These are phyloP conservation scores for Ceratitis capitata DNA, from an alignment of 1,140 invertebrate genomes.

Conservation along the genomic window DNA sequence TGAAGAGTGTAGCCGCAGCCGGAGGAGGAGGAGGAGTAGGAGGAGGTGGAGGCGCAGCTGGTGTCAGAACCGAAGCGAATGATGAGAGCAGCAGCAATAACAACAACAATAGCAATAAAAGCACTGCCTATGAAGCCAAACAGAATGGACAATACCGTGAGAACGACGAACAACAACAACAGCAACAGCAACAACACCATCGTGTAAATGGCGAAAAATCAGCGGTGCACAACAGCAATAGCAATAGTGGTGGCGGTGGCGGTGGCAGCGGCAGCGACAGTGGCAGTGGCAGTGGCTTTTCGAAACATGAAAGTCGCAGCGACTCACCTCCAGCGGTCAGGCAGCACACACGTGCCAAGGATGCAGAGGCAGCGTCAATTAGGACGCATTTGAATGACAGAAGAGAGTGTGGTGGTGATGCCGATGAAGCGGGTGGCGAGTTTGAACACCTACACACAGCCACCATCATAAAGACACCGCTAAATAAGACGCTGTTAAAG, in stretches of 20 bases:
- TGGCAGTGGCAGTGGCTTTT: neutral
- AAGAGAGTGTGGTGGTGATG: neutral
- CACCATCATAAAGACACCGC: conserved; percentile 60
- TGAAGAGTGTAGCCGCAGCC: neutral
- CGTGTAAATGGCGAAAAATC: conserved; percentile 38
- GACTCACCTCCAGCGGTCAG: neutral
- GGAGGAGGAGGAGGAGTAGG: no score
- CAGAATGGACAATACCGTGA: conserved; percentile 45
- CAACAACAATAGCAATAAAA: conserved; percentile 39
- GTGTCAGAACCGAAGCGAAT: neutral
- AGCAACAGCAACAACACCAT: conserved; percentile 1
- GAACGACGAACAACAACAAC: neutral
- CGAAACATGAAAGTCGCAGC: neutral
- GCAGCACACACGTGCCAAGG: conserved; percentile 1
- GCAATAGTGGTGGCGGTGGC: conserved; percentile 38
- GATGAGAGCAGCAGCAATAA: conserved; percentile 10
- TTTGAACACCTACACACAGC: conserved; percentile 7
- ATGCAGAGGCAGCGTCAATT: conserved; percentile 39
- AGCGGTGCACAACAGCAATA: conserved; percentile 19
- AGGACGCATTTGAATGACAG: neutral
- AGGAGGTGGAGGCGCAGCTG: no score
- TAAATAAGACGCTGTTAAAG: conserved; percentile 60
- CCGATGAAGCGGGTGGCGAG: conserved; percentile 38
- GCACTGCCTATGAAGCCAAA: neutral
- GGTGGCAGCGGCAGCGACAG: conserved; percentile 2